Evolutionary conservation across 1,140 invertebrate genomes (phyloP), one percentile per base, ranked within the genome.

Genomic region (Bicyclus anynana): DNA sequence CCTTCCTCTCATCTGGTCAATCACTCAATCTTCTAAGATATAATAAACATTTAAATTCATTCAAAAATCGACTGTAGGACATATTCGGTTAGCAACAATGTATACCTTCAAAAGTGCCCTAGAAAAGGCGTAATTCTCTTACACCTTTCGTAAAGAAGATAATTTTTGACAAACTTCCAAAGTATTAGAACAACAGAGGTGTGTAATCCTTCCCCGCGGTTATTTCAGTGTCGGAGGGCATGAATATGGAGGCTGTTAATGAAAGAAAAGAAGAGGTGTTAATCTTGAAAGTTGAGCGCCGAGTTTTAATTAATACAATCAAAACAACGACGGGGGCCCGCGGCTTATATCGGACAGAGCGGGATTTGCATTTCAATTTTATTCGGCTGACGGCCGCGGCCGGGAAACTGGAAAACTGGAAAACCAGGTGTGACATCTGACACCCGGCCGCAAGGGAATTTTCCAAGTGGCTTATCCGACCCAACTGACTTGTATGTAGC

Each of bases 301-400:
- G 56, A 59, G 56, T 59, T 59, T 52, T 59, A 59, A 59, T 59
- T 59, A 59, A 59, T 59, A 53, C 56, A 59, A 59, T 59, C 56
- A 52, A 59, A 59, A 59, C 49, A 59, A 59, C 48, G 42, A 38
- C 49, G 42, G 55, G 55, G 56, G 20, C 23, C 26, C 51, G 27
- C 49, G 56, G 56, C 56, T 59, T 59, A 59, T 59, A 59, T 59
- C 42, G 40, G 20, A 53, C 48, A 51, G 55, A 26, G 38, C 2
- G 4, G 38, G 47, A 42, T 57, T 51, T 37, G 16, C 40, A 63
- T 59, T 57, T 64, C 56, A 44, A 62, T 50, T 64, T 59, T 54
- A 60, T 59, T 52, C 49, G 27, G 47, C 46, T 50, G 21, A 20
- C 20, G 23, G 38, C 35, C 21, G 47, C 47, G 12, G 37, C 9